Percentiles rank a stretch among this genome's conserved stretches.
Evolutionary conservation across 2,113 vertebrate species (phyloP).

Genomic region (Alligator sinensis): DNA sequence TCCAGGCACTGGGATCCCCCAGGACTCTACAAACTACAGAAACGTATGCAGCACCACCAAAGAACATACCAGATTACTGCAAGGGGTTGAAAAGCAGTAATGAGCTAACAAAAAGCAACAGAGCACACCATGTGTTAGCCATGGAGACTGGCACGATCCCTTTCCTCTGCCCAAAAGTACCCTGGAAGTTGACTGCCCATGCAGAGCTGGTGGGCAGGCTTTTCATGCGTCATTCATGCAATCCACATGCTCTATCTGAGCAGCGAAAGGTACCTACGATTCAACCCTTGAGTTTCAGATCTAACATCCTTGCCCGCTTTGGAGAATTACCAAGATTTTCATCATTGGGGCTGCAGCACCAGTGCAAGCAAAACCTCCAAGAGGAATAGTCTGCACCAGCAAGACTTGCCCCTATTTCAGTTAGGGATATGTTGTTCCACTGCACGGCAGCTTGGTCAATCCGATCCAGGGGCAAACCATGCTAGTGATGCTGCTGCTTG

Average conservation of each 20-base stretch:
- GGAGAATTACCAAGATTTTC: not conserved
- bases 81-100: not conserved
- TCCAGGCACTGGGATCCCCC: not conserved
- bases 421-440: not conserved
- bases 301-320: not conserved
- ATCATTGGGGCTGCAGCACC: not conserved
- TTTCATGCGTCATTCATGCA: not conserved
- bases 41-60: not conserved
- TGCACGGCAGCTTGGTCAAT: not conserved
- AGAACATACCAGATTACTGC: rapidly evolving
- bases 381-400: not conserved
- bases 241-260: not conserved
- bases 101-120: rapidly evolving
- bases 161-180: rapidly evolving
- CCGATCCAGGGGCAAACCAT: not conserved
- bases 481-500: not conserved
- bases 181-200: rapidly evolving
- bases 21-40: not conserved
- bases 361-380: not conserved
- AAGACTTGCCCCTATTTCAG: not conserved
- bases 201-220: not conserved
- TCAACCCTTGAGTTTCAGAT: not conserved
- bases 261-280: not conserved
- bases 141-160: rapidly evolving
- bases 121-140: not conserved